Evolutionary conservation across 1,140 invertebrate species (phyloP).

Genomic region (Nymphalis io): DNA sequence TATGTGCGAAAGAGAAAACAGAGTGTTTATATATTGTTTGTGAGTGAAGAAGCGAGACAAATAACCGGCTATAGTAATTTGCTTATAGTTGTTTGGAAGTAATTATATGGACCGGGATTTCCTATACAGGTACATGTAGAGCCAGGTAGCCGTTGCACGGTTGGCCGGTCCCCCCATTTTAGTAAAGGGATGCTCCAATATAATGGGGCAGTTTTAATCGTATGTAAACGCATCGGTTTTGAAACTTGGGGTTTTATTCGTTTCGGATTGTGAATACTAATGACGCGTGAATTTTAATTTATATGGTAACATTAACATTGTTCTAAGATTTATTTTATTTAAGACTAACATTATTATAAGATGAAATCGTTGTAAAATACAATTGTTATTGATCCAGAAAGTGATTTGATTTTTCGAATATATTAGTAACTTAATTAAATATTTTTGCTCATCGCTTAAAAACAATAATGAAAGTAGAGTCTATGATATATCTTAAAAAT

Average conservation of each 20-base stretch:
- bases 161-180: constrained; percentile 71
- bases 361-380: too few relatives aligned
- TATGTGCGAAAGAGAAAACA: constrained; percentile 52
- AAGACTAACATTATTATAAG: background rate
- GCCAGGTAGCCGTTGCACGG: constrained; percentile 70
- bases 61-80: constrained; percentile 55
- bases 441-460: too few relatives aligned
- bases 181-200: constrained; percentile 63
- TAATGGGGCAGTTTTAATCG: constrained; percentile 57
- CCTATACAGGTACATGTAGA: constrained; percentile 62
- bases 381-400: too few relatives aligned
- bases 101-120: constrained; percentile 72
- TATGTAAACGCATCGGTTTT: constrained; percentile 48
- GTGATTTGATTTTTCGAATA: too few relatives aligned
- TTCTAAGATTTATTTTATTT: background rate
- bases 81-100: constrained; percentile 60
- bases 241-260: constrained; percentile 57
- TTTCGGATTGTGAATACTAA: constrained; percentile 62
- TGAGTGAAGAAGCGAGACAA: constrained; percentile 53
- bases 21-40: constrained; percentile 30
- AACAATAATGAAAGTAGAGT: too few relatives aligned
- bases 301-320: constrained; percentile 15
- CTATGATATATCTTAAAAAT: too few relatives aligned
- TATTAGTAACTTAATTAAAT: too few relatives aligned
- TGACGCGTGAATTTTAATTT: constrained; percentile 54